phyloP scores from a whole-genome alignment of 2,888 invertebrate species.

The Gymnosoma rotundatum region DNA sequence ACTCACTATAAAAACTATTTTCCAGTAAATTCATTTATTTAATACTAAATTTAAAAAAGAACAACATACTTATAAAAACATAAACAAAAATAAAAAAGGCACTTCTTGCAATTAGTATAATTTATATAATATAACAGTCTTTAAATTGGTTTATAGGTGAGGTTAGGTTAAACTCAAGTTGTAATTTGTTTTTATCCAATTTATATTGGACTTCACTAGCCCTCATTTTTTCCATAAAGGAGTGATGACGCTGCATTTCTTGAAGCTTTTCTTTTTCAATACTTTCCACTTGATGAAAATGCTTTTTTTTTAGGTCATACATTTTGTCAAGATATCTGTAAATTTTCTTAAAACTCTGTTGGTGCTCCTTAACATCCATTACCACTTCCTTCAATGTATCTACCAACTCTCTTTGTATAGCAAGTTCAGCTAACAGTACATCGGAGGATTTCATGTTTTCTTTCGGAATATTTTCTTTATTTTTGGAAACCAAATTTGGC shows the following conservation, averaged over 20 bases:
- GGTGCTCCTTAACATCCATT: background rate
- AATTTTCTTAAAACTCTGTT: constrained; percentile 1
- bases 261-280: constrained; percentile 14
- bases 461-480: background rate
- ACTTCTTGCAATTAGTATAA: background rate
- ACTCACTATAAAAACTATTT: background rate
- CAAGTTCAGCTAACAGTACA: constrained; percentile 18
- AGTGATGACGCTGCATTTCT: constrained; percentile 1
- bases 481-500: background rate
- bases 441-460: background rate
- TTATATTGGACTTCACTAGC: constrained; percentile 24
- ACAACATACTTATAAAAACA: background rate
- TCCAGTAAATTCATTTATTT: background rate
- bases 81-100: constrained; percentile 1
- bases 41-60: background rate
- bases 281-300: constrained; percentile 19
- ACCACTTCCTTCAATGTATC: background rate
- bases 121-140: constrained; percentile 2
- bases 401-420: constrained; percentile 5
- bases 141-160: constrained; percentile 3
- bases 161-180: constrained; percentile 14
- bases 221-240: constrained; percentile 24
- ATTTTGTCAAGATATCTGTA: constrained; percentile 24
- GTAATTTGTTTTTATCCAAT: constrained; percentile 20
- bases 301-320: constrained; percentile 10